phyloP scores from a whole-genome alignment of 2,113 vertebrate species.

The Noctilio leporinus region DNA sequence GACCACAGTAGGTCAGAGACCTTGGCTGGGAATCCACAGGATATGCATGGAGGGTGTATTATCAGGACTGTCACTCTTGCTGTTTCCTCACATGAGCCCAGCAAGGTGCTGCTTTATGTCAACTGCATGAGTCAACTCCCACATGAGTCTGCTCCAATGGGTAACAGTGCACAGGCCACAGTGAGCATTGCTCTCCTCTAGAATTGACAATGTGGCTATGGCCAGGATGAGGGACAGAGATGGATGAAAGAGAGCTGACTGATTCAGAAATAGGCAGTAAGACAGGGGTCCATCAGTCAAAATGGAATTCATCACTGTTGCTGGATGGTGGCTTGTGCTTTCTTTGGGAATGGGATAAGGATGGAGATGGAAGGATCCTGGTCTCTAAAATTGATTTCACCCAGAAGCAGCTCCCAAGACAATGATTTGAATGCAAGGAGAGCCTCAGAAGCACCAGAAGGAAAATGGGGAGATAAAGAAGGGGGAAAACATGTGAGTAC shows the following conservation, averaged over 20 bases:
- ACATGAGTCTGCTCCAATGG: slow-evolving; percentile 40
- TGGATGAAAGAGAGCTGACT: neutral
- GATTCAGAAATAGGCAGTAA: neutral
- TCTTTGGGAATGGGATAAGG: neutral
- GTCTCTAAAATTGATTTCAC: neutral
- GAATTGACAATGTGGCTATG: neutral
- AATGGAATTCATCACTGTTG: neutral
- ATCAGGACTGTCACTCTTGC: slow-evolving; percentile 41
- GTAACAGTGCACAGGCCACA: slow-evolving; percentile 36
- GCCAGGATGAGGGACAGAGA: neutral
- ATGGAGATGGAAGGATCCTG: neutral
- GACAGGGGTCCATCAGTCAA: slow-evolving; percentile 43
- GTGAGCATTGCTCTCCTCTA: slow-evolving; percentile 34
- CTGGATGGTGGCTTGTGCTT: neutral
- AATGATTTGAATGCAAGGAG: neutral
- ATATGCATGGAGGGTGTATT: neutral
- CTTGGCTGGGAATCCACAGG: neutral
- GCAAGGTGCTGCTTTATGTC: slow-evolving; percentile 55
- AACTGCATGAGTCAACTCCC: slow-evolving; percentile 57
- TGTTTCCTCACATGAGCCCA: slow-evolving; percentile 53
- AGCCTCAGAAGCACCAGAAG: neutral
- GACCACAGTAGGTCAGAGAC: slow-evolving; percentile 63
- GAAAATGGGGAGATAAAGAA: neutral
- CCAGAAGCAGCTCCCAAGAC: neutral
- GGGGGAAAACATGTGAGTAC: neutral